Evolutionary conservation across 2,113 vertebrate species (phyloP).

Genomic region (Cavia porcellus): DNA sequence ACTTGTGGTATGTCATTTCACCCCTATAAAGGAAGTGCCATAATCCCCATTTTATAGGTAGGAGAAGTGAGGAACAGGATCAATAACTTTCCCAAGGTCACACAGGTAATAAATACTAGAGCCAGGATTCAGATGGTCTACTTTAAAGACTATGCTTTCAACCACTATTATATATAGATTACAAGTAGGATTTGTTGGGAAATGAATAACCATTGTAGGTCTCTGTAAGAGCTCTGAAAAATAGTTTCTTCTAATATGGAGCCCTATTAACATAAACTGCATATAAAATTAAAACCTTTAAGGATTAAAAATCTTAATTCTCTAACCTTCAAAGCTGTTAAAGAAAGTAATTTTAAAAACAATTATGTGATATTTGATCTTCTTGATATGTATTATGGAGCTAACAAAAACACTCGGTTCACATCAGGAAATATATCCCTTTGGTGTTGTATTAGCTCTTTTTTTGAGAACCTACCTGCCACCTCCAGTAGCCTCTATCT

Average conservation of each 20-base stretch:
- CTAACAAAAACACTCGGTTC: neutral
- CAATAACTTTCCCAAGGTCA: slow-evolving; percentile 1
- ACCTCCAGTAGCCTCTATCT: neutral
- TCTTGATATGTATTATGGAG: neutral
- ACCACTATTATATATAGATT: neutral
- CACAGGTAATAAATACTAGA: neutral
- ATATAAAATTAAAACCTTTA: neutral
- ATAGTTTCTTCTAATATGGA: neutral
- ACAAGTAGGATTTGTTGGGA: neutral
- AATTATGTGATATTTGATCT: neutral
- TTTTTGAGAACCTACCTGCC: neutral
- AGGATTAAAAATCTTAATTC: neutral
- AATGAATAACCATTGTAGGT: neutral
- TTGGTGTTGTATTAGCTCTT: neutral
- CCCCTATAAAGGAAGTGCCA: neutral
- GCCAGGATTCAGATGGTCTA: neutral
- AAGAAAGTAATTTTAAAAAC: neutral
- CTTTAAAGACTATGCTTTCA: neutral
- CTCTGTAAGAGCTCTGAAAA: neutral
- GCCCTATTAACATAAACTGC: neutral
- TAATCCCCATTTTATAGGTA: neutral
- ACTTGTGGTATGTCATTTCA: neutral
- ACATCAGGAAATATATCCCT: neutral
- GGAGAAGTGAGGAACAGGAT: neutral
- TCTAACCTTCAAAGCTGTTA: neutral